These are phyloP conservation scores for Drosophila erecta DNA, from an alignment of 1,140 invertebrate species.

Conservation along the genomic window DNA sequence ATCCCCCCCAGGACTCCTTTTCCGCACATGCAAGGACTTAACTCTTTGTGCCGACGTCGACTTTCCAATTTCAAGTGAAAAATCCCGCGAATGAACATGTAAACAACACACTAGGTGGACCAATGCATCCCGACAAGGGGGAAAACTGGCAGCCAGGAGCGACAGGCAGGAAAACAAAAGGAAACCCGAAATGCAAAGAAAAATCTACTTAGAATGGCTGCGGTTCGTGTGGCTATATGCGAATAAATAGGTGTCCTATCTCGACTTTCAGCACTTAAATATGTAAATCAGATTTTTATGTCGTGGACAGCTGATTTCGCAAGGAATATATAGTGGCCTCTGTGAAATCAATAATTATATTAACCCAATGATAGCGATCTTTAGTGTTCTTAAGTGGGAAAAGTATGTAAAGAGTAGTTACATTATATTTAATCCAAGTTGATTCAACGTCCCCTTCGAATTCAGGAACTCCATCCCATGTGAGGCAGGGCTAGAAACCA, in stretches of 20 bases:
- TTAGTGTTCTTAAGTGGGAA: too few relatives aligned
- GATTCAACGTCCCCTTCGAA: background rate
- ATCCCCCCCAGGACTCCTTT: constrained; percentile 2
- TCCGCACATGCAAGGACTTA: constrained; percentile 50
- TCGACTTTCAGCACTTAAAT: background rate
- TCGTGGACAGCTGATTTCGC: too few relatives aligned
- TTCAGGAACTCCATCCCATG: constrained; percentile 11
- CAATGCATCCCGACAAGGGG: constrained; percentile 22
- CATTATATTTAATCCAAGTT: background rate
- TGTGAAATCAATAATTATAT: too few relatives aligned
- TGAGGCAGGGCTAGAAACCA: constrained; percentile 25
- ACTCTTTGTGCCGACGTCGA: constrained; percentile 72
- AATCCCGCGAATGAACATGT: constrained; percentile 82
- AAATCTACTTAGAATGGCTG: constrained; percentile 35
- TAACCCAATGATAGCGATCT: too few relatives aligned
- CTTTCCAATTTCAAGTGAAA: constrained; percentile 82
- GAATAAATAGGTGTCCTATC: background rate
- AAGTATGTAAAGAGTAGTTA: too few relatives aligned
- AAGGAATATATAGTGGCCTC: too few relatives aligned
- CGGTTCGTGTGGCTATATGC: background rate
- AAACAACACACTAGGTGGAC: constrained; percentile 76
- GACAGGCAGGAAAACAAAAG: constrained; percentile 32
- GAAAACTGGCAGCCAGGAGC: constrained; percentile 15
- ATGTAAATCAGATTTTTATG: background rate
- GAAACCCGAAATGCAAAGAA: constrained; percentile 41